These are phyloP conservation scores for Autographa pulchrina DNA, from an alignment of 2,888 invertebrate species.

Conservation along the genomic window DNA sequence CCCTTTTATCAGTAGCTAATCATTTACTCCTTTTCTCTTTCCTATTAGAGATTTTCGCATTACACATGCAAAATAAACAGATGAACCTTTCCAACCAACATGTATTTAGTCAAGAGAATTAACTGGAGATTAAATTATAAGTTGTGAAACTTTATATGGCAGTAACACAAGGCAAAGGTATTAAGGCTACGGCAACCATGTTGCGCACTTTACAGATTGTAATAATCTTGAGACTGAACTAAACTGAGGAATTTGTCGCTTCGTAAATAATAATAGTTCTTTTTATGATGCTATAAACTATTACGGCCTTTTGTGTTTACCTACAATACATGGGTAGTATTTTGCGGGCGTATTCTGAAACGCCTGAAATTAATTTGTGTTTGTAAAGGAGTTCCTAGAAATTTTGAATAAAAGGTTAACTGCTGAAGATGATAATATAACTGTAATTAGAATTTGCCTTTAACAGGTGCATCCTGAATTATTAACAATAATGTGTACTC, in stretches of 20 bases:
- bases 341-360: not conserved
- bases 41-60: not conserved
- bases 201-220: slow-evolving; percentile 15
- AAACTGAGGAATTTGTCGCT: not conserved
- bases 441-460: too few relatives aligned
- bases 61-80: slow-evolving; percentile 16
- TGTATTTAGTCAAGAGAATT: slow-evolving; percentile 34
- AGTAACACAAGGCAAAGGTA: slow-evolving; percentile 16
- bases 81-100: slow-evolving; percentile 12
- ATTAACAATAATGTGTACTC: too few relatives aligned
- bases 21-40: too few relatives aligned
- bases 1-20: too few relatives aligned
- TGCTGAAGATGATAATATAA: too few relatives aligned
- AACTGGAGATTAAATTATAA: slow-evolving; percentile 51
- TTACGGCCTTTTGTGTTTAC: slow-evolving; percentile 3
- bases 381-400: not conserved
- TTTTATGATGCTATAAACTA: slow-evolving; percentile 5
- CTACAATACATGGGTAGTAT: not conserved
- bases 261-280: slow-evolving; percentile 6
- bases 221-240: slow-evolving; percentile 6
- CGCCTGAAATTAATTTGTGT: not conserved
- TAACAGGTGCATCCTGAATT: too few relatives aligned
- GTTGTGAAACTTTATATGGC: slow-evolving; percentile 39
- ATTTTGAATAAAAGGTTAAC: not conserved
- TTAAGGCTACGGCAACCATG: slow-evolving; percentile 8